Evolutionary conservation across 2,888 invertebrate genomes (phyloP).

Genomic region (Ophioninae sp.): DNA sequence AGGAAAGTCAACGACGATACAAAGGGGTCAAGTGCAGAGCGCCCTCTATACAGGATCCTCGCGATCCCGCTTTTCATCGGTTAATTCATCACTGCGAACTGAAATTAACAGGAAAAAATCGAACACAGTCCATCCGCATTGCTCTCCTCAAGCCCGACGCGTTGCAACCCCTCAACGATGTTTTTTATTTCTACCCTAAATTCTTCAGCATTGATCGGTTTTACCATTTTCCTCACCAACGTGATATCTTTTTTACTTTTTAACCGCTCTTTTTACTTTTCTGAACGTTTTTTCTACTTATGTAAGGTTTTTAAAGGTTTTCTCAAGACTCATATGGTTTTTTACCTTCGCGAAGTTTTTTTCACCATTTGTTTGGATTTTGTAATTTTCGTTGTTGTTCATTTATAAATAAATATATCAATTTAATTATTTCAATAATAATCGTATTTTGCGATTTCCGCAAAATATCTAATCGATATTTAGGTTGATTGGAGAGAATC

Average conservation of each 20-base stretch:
- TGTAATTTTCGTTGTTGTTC: no score
- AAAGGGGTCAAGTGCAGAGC: slow-evolving; percentile 74
- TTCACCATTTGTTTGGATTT: no score
- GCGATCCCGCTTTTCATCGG: slow-evolving; percentile 57
- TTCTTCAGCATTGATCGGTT: not conserved
- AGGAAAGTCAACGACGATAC: slow-evolving; percentile 69
- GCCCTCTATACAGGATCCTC: slow-evolving; percentile 60
- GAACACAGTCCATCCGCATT: slow-evolving; percentile 38
- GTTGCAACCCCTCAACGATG: slow-evolving; percentile 61
- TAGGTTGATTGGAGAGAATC: not conserved
- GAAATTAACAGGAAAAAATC: slow-evolving; percentile 40
- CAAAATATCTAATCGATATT: not conserved
- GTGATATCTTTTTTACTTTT: no score
- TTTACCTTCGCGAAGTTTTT: no score
- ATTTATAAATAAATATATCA: no score
- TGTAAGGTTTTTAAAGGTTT: no score
- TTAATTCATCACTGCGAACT: slow-evolving; percentile 33
- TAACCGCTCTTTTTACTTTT: no score
- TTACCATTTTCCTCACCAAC: not conserved
- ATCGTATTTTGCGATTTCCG: no score
- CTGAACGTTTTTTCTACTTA: no score
- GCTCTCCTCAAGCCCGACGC: slow-evolving; percentile 52
- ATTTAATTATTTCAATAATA: no score
- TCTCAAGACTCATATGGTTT: no score
- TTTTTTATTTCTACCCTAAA: not conserved